Percentiles rank a stretch among this genome's conserved stretches.
Conservation (phyloP, 2,113 vertebrate species). For the Anarhynchus alexandrinus region DNA sequence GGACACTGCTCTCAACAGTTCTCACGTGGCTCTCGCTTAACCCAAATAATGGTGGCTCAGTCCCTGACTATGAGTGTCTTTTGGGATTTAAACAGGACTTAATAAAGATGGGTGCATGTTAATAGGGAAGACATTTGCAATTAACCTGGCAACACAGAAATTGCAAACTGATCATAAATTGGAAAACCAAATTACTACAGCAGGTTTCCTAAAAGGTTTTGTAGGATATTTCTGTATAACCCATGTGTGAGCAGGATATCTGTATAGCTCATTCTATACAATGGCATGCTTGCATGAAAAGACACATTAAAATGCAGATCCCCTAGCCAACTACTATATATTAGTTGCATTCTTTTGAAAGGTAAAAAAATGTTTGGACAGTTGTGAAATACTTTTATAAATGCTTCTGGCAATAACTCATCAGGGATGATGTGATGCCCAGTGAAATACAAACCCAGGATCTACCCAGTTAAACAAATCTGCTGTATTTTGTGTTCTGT, state of each 20-base stretch:
- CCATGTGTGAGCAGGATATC: neutral
- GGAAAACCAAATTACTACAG: neutral
- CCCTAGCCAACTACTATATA: conserved; percentile 6
- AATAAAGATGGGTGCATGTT: neutral
- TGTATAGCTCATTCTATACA: neutral
- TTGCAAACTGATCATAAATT: conserved; percentile 10
- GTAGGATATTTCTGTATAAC: neutral
- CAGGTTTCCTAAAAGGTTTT: conserved; percentile 30
- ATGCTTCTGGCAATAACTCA: conserved; percentile 30
- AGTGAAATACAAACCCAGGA: conserved; percentile 14
- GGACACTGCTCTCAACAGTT: neutral
- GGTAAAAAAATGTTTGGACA: neutral
- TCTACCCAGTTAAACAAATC: neutral
- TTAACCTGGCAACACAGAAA: conserved; percentile 15
- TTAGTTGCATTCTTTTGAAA: conserved; percentile 28
- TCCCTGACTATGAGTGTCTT: neutral
- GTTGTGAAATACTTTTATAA: conserved; percentile 6
- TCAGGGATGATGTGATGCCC: neutral
- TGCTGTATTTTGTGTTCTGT: conserved; percentile 10
- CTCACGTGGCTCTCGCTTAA: neutral
- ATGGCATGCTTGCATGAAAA: conserved; percentile 11
- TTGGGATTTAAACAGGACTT: neutral
- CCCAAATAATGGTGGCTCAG: neutral
- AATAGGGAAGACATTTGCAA: conserved; percentile 16
- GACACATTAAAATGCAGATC: conserved; percentile 35